Base-by-base conservation (phyloP, 2,888 invertebrate genomes). In the Agrochola lychnidis region DNA sequence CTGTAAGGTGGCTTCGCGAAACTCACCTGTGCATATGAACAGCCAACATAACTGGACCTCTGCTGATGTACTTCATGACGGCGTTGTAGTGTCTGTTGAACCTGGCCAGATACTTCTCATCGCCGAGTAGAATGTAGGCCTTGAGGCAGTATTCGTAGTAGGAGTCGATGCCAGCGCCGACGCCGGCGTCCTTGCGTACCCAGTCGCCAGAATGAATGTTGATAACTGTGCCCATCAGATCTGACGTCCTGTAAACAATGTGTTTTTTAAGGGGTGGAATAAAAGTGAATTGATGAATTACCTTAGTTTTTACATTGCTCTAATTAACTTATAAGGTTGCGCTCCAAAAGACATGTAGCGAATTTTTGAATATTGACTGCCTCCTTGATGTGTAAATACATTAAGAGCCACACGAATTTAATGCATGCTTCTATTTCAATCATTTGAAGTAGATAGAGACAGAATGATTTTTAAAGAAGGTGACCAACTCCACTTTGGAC, bases 61-160 rank as follows among this genome's bases (percentile, higher is more conserved):
- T 98, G 93, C 98, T 99, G 64, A 99, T 98, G 94, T 99, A 99
- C 93, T 99, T 99, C 99, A 99, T 99, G 70, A 99, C 98, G 1
- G 99, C 99, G 89, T 98, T 98, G 95, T 99, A 99, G 95, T 99
- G 99, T 90, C 99, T 97, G 90, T 99, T 99, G 94, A 99, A 99
- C 84, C 99, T 97, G 64, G 98, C 98, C 87, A 99, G 97, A 94
- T 99, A 99, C 86, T 98, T 98, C 90, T 99, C 99, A 92, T 99
- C 99, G 0, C 98, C 98, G 9, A 99, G 97, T 73, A 99, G 97
- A 85, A 99, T 99, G 94, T 99, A 99, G 0, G 99, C 99, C 94
- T 99, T 99, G 51, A 99, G 97, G 84, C 99, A 98, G 94, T 99
- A 99, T 94, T 99, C 99, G 92, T 99, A 99, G 94, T 99, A 99